These are phyloP conservation scores for Melozone crissalis DNA, from an alignment of 2,113 vertebrate genomes.

Conservation along the genomic window DNA sequence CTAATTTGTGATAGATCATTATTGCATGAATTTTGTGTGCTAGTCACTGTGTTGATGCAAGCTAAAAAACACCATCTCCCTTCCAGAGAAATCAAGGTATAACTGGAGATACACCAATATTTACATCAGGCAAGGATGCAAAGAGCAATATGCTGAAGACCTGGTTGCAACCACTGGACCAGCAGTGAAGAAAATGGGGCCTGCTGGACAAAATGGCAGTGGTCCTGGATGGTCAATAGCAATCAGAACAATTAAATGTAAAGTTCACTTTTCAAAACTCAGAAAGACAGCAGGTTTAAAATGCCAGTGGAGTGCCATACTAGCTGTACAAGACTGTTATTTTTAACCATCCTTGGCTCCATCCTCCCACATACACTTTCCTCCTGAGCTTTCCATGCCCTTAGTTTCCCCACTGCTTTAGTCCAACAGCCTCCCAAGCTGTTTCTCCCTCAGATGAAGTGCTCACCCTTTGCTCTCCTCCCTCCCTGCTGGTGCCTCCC, in stretches of 20 bases:
- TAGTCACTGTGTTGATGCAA: neutral
- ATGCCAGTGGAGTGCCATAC: neutral
- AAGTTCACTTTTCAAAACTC: neutral
- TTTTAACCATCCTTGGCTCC: neutral
- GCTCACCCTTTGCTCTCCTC: neutral
- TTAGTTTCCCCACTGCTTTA: neutral
- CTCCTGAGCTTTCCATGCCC: neutral
- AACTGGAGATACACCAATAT: neutral
- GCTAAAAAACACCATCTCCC: neutral
- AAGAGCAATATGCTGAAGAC: neutral
- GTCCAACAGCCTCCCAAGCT: neutral
- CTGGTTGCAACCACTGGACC: neutral
- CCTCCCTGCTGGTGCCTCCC: neutral
- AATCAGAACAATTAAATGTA: neutral
- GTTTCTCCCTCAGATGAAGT: neutral
- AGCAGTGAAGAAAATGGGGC: neutral
- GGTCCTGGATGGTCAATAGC: neutral
- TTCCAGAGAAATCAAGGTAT: neutral
- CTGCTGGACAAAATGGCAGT: neutral
- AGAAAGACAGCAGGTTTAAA: slow-evolving; percentile 2
- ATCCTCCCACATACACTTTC: neutral
- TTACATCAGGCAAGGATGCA: neutral
- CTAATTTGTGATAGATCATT: neutral
- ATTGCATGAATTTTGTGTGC: neutral
- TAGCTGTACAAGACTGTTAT: neutral